Conservation (phyloP, 2,113 vertebrate genomes). For the Charadrius vociferus region DNA sequence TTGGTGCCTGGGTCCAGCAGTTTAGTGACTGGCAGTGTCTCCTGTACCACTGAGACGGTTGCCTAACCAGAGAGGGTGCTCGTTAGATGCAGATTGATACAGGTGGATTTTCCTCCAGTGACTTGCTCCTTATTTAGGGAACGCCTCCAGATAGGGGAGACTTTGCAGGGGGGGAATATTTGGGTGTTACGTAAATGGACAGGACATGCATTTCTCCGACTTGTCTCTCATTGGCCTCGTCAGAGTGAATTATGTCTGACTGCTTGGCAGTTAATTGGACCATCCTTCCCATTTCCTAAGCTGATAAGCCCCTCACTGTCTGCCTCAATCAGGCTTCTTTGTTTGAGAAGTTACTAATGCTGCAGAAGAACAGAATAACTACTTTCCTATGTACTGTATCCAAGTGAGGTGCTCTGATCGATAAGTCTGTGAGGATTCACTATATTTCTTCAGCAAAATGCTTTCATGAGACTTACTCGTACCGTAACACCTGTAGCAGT, state of each 20-base stretch:
- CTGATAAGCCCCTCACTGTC: conserved; percentile 79
- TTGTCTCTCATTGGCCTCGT: conserved; percentile 63
- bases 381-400: conserved; percentile 52
- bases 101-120: background rate
- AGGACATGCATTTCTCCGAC: conserved; percentile 24
- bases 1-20: background rate
- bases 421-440: background rate
- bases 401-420: conserved; percentile 2
- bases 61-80: background rate
- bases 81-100: background rate
- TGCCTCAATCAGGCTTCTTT: conserved; percentile 75
- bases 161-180: background rate
- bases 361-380: conserved; percentile 58
- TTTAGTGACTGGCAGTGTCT: fast-evolving
- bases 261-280: conserved; percentile 78
- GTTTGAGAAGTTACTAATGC: conserved; percentile 75
- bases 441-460: background rate
- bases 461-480: background rate
- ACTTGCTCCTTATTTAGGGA: background rate
- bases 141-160: background rate
- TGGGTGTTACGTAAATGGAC: conserved; percentile 39
- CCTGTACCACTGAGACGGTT: background rate
- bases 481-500: background rate
- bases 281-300: conserved; percentile 77
- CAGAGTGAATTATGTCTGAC: conserved; percentile 74